Evolutionary conservation across 1,140 invertebrate genomes (phyloP).

Genomic region (Drosophila leontia): DNA sequence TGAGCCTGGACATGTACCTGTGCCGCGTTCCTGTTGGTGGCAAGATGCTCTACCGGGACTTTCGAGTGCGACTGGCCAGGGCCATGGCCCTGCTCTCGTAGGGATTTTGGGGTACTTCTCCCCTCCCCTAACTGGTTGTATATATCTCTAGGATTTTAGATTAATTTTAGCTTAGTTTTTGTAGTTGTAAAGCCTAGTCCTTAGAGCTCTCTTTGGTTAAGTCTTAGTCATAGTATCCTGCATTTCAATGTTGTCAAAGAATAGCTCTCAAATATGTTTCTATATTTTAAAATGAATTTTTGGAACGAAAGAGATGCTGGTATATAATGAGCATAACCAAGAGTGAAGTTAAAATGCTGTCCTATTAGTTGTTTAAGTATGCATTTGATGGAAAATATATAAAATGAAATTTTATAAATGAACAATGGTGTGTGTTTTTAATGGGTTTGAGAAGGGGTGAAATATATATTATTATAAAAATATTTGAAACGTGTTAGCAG

Average conservation of each 20-base stretch:
- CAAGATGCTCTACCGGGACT: slow-evolving; percentile 87
- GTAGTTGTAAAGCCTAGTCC: slow-evolving; percentile 65
- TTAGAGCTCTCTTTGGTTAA: slow-evolving; percentile 56
- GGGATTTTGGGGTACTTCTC: background rate
- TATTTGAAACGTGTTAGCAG: no score
- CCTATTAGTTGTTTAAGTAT: slow-evolving; percentile 72
- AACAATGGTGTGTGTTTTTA: slow-evolving; percentile 11
- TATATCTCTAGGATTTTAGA: slow-evolving; percentile 49
- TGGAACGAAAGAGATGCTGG: no score
- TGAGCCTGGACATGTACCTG: slow-evolving; percentile 91
- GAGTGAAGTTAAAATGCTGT: slow-evolving; percentile 62
- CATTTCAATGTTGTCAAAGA: slow-evolving; percentile 64
- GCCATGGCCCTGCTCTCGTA: slow-evolving; percentile 79
- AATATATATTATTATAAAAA: background rate
- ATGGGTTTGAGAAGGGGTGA: background rate
- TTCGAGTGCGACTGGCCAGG: slow-evolving; percentile 79
- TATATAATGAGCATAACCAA: background rate
- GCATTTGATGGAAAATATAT: slow-evolving; percentile 71
- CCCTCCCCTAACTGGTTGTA: slow-evolving; percentile 54
- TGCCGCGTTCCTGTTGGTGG: slow-evolving; percentile 89
- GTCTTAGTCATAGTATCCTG: slow-evolving; percentile 59
- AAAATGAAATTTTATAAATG: slow-evolving; percentile 79
- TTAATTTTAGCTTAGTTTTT: slow-evolving; percentile 26
- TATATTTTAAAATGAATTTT: background rate
- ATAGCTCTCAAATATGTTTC: slow-evolving; percentile 2